Conservation (phyloP, 2,113 vertebrate species). For the Alligator sinensis region DNA sequence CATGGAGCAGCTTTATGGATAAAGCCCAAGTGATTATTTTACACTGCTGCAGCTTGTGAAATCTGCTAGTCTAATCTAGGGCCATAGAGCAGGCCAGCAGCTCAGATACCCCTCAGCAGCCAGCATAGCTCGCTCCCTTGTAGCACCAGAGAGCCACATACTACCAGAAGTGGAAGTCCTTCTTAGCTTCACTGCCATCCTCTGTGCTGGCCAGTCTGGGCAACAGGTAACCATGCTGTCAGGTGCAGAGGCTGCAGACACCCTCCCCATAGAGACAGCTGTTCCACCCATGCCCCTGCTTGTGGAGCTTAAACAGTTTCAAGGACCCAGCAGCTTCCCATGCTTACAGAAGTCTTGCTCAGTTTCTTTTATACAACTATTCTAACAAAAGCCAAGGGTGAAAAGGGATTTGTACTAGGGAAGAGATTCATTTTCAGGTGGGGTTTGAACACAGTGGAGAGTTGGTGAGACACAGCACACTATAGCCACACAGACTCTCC, state of each 20-base stretch:
- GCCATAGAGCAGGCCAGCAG: background rate
- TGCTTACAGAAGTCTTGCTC: background rate
- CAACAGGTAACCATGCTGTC: too few species aligned
- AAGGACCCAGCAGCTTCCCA: background rate
- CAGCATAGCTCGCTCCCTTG: background rate
- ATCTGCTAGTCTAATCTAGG: background rate
- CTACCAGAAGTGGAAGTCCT: accelerated
- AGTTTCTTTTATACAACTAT: too few species aligned
- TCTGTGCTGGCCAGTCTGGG: background rate
- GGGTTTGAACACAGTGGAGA: background rate
- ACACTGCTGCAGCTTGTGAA: background rate
- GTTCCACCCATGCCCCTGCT: background rate
- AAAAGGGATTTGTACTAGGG: background rate
- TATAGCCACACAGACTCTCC: background rate
- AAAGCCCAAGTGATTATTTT: background rate
- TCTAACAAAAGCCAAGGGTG: background rate
- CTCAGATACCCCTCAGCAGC: background rate
- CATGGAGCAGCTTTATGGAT: background rate
- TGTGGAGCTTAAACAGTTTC: background rate
- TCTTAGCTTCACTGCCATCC: background rate
- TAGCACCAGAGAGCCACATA: accelerated
- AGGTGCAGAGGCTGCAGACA: background rate
- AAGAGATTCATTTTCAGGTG: background rate
- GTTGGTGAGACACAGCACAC: background rate
- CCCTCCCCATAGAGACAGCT: background rate